These are phyloP conservation scores for Rhagium mordax DNA, from an alignment of 2,888 invertebrate genomes.

Conservation along the genomic window DNA sequence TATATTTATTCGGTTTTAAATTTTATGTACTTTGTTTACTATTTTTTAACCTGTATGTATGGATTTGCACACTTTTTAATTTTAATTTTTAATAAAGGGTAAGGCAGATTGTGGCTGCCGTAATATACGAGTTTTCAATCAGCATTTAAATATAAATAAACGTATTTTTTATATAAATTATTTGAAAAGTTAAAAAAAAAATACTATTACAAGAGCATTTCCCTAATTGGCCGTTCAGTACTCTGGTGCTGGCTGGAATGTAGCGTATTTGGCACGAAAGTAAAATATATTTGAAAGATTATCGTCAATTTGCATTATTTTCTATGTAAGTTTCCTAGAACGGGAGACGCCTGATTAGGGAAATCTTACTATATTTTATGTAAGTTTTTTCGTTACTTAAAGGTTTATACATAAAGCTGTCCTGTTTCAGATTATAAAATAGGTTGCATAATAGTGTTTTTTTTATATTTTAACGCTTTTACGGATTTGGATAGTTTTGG, in stretches of 20 bases:
- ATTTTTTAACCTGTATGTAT: neutral
- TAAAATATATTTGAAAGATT: no score
- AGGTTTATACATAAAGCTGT: neutral
- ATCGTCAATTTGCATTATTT: no score
- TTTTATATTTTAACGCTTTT: neutral
- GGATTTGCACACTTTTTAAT: neutral
- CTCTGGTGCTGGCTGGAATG: no score
- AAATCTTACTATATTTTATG: no score
- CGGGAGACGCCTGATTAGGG: no score
- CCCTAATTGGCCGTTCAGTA: no score
- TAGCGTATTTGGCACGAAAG: no score
- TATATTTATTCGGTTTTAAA: neutral
- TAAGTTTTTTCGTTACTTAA: neutral
- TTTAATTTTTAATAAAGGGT: neutral
- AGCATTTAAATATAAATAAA: neutral
- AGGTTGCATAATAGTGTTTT: neutral
- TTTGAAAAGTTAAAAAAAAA: neutral
- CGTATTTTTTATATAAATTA: neutral
- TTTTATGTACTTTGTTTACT: neutral
- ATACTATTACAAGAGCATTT: no score
- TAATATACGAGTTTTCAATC: neutral
- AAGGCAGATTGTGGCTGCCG: conserved; percentile 2
- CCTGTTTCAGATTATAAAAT: neutral
- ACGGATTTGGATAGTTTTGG: neutral
- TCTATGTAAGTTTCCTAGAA: no score